Evolutionary conservation across 2,888 invertebrate species (phyloP), one percentile per base, ranked within the genome.

Genomic region (Cinara cedri): DNA sequence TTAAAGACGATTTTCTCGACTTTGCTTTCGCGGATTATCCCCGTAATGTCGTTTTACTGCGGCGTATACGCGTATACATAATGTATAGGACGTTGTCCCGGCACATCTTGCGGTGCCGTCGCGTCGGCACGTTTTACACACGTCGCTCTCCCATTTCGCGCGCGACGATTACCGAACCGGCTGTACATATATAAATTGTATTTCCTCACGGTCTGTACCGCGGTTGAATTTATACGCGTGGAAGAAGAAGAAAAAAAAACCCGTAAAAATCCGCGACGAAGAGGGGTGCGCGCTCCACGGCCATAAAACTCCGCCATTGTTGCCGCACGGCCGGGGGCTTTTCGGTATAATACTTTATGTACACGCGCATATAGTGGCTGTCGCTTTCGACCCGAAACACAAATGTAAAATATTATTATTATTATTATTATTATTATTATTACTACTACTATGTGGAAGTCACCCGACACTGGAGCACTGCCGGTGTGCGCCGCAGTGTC

Each of bases 331-430:
- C 14, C 13, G n/a, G 71, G 71, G 57, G 57, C 44, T 72, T 72
- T 72, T 57, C 24, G 55, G 71, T 14, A 66, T 34, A 34, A 34
- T 34, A 34, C 34, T 34, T n/a, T n/a, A n/a, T n/a, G n/a, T n/a
- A n/a, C n/a, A n/a, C n/a, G 34, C 34, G 34, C n/a, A n/a, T n/a
- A n/a, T n/a, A n/a, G n/a, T 34, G 49, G 55, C 65, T 16, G 34
- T 57, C 71, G 44, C 44, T 72, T 72, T 72, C 62, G 49, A 72
- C 49, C 62, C 62, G 49, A 62, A 62, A 72, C 34, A 72, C 72
- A 49, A 72, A 62, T 72, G 72, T 71, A 62, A 60, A 49, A 72
- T 72, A 60, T 60, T 62, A 62, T 34, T 34, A 34, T 34, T 34
- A 34, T 60, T 62, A 62, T n/a, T n/a, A n/a, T n/a, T n/a, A n/a